Evolutionary conservation across 2,113 vertebrate species (phyloP).

Genomic region (Myrmophylax atrothorax): DNA sequence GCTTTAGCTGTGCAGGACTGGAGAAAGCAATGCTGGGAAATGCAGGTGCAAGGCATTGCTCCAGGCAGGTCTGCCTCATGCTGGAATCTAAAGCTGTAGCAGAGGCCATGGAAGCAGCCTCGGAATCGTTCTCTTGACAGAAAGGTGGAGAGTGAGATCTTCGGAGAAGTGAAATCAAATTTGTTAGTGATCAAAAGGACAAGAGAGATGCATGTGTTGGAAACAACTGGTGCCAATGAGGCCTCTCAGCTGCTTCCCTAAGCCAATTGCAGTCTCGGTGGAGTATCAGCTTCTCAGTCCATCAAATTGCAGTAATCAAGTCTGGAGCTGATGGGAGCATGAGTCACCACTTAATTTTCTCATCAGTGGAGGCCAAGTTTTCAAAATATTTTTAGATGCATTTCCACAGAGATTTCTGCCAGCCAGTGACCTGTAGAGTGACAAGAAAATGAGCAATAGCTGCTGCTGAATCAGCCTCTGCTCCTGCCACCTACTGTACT

Average conservation of each 20-base stretch:
- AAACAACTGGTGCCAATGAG: neutral
- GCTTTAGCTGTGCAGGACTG: neutral
- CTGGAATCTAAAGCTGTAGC: neutral
- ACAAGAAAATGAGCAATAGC: slow-evolving; percentile 19
- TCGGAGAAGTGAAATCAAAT: slow-evolving; percentile 51
- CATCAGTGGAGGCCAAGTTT: slow-evolving; percentile 10
- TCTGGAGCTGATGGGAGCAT: slow-evolving; percentile 26
- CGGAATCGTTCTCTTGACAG: neutral
- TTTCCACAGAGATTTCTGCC: slow-evolving; percentile 20
- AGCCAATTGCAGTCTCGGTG: neutral
- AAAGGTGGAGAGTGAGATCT: slow-evolving; percentile 9
- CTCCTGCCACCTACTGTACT: neutral
- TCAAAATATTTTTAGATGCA: slow-evolving; percentile 49
- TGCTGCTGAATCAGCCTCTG: neutral
- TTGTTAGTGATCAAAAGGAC: neutral
- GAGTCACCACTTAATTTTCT: slow-evolving; percentile 32
- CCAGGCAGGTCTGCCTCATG: neutral
- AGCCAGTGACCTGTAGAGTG: neutral
- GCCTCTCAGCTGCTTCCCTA: neutral
- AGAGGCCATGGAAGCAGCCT: neutral
- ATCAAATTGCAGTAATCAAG: slow-evolving; percentile 27
- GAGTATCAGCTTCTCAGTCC: neutral
- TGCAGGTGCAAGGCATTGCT: neutral
- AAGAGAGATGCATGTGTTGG: neutral
- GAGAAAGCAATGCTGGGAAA: neutral